Evolutionary conservation across 1,140 invertebrate species (phyloP).

Genomic region (Drosophila nannoptera): DNA sequence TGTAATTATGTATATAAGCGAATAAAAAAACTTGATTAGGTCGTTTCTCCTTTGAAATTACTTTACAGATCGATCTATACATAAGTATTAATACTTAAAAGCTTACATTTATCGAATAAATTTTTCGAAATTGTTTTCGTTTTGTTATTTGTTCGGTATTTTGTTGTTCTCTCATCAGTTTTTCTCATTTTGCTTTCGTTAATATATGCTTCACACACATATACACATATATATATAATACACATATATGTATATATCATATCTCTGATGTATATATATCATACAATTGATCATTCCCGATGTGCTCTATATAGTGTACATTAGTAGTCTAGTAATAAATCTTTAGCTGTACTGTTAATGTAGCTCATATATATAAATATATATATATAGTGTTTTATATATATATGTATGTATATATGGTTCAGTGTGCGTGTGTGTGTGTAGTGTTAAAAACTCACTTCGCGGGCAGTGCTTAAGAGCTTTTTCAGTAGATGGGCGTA

Average conservation of each 20-base stretch:
- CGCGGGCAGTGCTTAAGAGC: constrained; percentile 32
- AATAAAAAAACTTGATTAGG: constrained; percentile 76
- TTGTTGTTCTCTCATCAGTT: constrained; percentile 28
- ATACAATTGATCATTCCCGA: constrained; percentile 48
- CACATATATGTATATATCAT: constrained; percentile 4
- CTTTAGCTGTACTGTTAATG: constrained; percentile 24
- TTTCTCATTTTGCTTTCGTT: constrained; percentile 3
- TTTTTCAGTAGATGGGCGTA: constrained; percentile 29
- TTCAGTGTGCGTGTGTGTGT: background rate
- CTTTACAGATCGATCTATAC: constrained; percentile 63
- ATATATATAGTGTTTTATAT: too few relatives aligned
- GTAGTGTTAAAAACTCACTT: constrained; percentile 9
- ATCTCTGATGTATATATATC: constrained; percentile 28
- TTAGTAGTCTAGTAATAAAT: constrained; percentile 33
- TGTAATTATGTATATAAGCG: constrained; percentile 66
- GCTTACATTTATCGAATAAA: constrained; percentile 26
- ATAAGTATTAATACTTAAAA: constrained; percentile 52
- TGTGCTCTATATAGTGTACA: constrained; percentile 47
- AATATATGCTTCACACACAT: background rate
- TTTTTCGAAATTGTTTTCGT: constrained; percentile 12
- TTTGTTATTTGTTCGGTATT: constrained; percentile 1
- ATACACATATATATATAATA: constrained; percentile 9
- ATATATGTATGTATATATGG: constrained; percentile 3
- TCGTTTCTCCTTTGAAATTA: constrained; percentile 52
- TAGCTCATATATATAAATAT: constrained; percentile 11